Evolutionary conservation across 2,797 vertebrate species (phyloP), one percentile per base, ranked within the genome.

Genomic region (Hemibagrus guttatus): DNA sequence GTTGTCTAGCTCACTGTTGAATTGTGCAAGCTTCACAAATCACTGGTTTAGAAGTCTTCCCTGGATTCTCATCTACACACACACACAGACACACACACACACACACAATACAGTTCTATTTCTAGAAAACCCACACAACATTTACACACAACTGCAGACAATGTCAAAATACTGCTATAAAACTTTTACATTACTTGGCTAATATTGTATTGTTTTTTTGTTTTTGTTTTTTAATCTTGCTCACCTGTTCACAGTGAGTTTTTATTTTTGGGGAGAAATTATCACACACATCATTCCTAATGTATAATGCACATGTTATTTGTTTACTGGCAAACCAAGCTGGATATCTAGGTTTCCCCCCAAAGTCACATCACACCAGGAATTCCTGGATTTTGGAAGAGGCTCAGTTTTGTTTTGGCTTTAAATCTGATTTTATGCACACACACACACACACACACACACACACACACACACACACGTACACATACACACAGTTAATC

Each of bases 361-460:
- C 23, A 71, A 42, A 71, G 42, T 49, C 71, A 52, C 42, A 74
- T 74, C 71, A n/a, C 71, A 74, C 23, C 71, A 74, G 71, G 26
- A 26, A 72, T 6, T 11, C 9, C 21, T 72, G 71, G 17, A 14
- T 52, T 4, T 28, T 75, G 35, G 42, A 75, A 75, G 46, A 54
- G 42, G 4, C 8, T 72, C 71, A 49, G 49, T 54, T 76, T 54
- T 28, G n/a, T 76, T 76, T 76, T 54, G 49, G n/a, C 74, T 76
- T 31, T 56, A 76, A 76, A 56, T 28, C n/a, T 76, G 74, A 76
- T 54, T 19, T 56, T 21, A 7, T 17, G 0, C 52, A 21, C 42
- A 5, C 1, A 28, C n/a, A 52, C 71, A 72, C 21, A n/a, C 1
- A 31, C 66, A 16, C 28, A 26, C 13, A 46, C 49, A 69, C 26